Base-by-base conservation (phyloP, 2,888 invertebrate species). In the Drosophila demipolita region DNA sequence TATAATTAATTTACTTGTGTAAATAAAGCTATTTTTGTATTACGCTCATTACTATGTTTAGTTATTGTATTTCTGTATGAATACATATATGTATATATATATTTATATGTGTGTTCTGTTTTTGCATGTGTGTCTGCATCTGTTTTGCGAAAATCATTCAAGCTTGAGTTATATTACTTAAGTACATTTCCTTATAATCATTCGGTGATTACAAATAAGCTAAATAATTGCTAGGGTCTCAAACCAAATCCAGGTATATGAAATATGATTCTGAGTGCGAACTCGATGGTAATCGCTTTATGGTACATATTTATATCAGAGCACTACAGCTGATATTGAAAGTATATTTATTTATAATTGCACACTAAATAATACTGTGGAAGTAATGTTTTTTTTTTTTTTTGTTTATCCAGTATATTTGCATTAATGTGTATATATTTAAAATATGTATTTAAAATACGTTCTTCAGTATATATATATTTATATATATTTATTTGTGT, bases 21-120 rank as follows among this genome's bases (percentile, higher is more conserved):
- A 83, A 83, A 83, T 83, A 83, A 83, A 83, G 83, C 83, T 83
- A 81, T 83, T 68, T 83, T 83, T 78, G 38, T 69, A 77, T 77
- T 77, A 77, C 78, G 80, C 83, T 75, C 70, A 70, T 75, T 78
- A 75, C 66, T 76, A 77, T 70, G 48, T 59, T 67, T 71, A 78
- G 68, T 79, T 78, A 68, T 84, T 85, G 68, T 76, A 64, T 78
- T 76, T 66, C 59, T 61, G 68, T 79, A 76, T 55, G 45, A 67
- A 82, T 81, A 81, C 71, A 78, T 61, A 70, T 54, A 15, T 40
- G 29, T 53, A 20, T 55, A 53, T 58, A 36, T 52, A 48, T 48
- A 8, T 65, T 3, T 60, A 26, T 58, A 17, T 48, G 5, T 38
- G 11, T 68, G 3, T 55, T 52, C 3, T 60, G 1, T 60, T 1